Evolutionary conservation across 2,113 vertebrate genomes (phyloP).

Genomic region (Zosterops borbonicus): DNA sequence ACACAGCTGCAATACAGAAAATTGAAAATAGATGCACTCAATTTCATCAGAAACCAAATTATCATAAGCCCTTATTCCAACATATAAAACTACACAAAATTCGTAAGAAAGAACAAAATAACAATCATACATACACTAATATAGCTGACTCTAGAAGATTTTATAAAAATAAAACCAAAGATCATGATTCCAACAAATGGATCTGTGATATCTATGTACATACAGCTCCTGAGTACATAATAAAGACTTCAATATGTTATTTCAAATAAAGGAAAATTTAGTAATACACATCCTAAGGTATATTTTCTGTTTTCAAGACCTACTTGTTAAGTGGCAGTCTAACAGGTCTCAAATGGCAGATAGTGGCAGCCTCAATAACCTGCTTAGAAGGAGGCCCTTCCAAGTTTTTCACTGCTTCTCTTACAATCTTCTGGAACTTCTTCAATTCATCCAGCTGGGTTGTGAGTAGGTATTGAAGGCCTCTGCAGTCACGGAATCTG

Average conservation of each 20-base stretch:
- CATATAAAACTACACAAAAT: background rate
- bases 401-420: constrained; percentile 89
- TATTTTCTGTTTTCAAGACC: constrained; percentile 23
- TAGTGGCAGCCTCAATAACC: constrained; percentile 90
- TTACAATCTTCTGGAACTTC: constrained; percentile 91
- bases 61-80: background rate
- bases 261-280: background rate
- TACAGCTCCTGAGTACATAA: background rate
- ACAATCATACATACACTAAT: background rate
- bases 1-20: constrained; percentile 84
- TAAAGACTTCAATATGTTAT: background rate
- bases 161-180: background rate
- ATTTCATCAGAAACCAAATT: background rate
- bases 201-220: background rate
- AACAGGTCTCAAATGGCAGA: constrained; percentile 90
- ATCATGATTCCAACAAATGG: background rate
- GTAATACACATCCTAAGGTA: background rate
- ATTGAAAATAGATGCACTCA: constrained; percentile 34
- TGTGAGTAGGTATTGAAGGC: constrained; percentile 90
- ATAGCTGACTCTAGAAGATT: background rate
- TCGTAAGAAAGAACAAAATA: background rate
- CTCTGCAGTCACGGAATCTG: constrained; percentile 91
- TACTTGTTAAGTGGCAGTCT: constrained; percentile 96
- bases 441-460: constrained; percentile 89
- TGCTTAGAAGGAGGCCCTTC: constrained; percentile 88